Conservation (phyloP, 2,113 vertebrate species). For the Microcebus ravelobensis region DNA sequence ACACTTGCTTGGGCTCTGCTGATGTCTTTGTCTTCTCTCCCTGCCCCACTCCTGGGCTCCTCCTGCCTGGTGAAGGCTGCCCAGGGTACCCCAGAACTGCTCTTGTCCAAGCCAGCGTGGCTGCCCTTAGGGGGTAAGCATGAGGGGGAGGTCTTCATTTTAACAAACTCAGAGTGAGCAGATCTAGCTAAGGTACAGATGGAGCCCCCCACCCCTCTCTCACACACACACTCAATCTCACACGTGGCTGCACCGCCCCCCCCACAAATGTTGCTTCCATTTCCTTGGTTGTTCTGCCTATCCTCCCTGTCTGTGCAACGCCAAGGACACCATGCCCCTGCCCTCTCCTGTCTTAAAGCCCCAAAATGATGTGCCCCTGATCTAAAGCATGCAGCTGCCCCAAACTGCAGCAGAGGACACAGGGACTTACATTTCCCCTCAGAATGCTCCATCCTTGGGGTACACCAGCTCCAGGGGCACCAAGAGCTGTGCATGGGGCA, state of each 20-base stretch:
- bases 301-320: background rate
- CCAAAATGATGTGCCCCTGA: background rate
- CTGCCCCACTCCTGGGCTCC: background rate
- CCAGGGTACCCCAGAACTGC: background rate
- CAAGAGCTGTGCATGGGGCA: rapidly evolving
- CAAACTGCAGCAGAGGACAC: background rate
- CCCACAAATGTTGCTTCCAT: background rate
- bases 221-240: background rate
- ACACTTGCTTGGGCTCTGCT: background rate
- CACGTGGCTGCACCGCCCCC: background rate
- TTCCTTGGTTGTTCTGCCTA: background rate
- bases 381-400: background rate
- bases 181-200: background rate
- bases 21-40: background rate
- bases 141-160: background rate
- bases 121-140: background rate
- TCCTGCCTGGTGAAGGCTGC: background rate
- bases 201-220: background rate
- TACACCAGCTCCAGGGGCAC: rapidly evolving
- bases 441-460: rapidly evolving
- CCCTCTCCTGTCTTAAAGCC: background rate
- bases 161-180: background rate
- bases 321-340: background rate
- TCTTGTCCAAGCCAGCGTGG: background rate
- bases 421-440: background rate